Evolutionary conservation across 2,888 invertebrate genomes (phyloP), one percentile per base, ranked within the genome.

Genomic region (Ischnura elegans): DNA sequence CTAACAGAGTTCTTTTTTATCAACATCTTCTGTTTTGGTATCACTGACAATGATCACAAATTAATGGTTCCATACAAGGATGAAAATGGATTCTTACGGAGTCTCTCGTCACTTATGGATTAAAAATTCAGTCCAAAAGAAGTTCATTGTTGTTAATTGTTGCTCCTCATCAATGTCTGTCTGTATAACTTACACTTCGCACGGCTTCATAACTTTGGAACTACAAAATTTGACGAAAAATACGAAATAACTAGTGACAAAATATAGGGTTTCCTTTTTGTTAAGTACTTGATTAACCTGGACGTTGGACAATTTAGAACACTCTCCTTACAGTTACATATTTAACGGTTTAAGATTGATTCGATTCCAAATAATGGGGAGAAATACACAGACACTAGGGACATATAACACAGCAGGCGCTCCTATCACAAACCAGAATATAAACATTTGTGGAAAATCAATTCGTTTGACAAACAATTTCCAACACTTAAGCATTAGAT

Each of bases 211-310:
- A 90, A 47, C 51, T 87, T 90, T 87, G 76, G 76, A 76, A 61
- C 90, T 90, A 90, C 90, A 90, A 43, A n/a, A 43, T n/a, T 43
- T 43, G 43, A 90, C 90, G 61, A 90, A 47, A n/a, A 90, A 61
- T 90, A 90, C 90, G 90, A 90, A 90, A 90, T 90, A 90, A 61
- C 90, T 90, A 90, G 90, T 90, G 90, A 90, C 90, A 90, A 90
- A 90, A 90, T 90, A 90, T 90, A 90, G 43, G 86, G 86, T 90
- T 61, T 90, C 61, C 55, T 61, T 90, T 76, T 76, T 76, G 29
- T 42, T 90, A 90, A 43, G 61, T 90, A 66, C 43, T 90, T 43
- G 90, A 61, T 66, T 61, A 66, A 43, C 19, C n/a, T 90, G 90
- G 90, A 90, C 90, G 90, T 66, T 21, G 66, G 90, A 61, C 90